Base-by-base conservation (phyloP, 2,113 vertebrate species). In the Pteropus alecto region DNA sequence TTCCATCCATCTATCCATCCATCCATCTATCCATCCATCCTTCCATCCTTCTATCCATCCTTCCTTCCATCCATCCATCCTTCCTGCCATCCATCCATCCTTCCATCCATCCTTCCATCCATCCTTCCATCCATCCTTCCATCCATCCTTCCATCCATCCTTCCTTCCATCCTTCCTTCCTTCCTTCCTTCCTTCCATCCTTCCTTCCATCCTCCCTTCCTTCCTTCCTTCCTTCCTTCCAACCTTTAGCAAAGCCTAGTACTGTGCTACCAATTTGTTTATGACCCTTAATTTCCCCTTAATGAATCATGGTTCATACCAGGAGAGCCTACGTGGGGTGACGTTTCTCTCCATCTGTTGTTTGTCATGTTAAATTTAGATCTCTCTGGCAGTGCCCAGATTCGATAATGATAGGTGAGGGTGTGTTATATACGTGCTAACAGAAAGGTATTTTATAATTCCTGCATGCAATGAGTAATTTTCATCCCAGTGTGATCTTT, bases 341-440 rank as follows among this genome's bases (percentile, higher is more conserved):
- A 84, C 68, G 46, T 84, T 95, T 93, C 77, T 70, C 61, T 90
- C 93, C 86, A 95, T 96, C 95, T 96, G 88, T 81, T 96, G 86
- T 98, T 94, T 94, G 63, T 77, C 58, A 6, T 28, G 91, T 93
- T 97, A 97, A 97, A 96, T 97, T 95, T 96, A 94, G 94, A 73
- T 51, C n/a, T 87, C 67, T 74, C 46, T 93, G 60, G 65, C 95
- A 94, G 90, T 54, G 95, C 76, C 82, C 87, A 76, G 63, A 94
- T 93, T 70, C 12, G 58, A 89, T 83, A 87, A 73, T 87, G 88
- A 54, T 71, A 93, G 93, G 83, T 87, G 76, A 94, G n/a, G 65
- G 58, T 7, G 14, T 96, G 41, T 70, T 91, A 73, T 16, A 1
- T 65, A 87, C 13, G n/a, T 18, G 2, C 77, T 70, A 82, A 63